Base-by-base conservation (phyloP, 2,797 vertebrate genomes). In the Pygocentrus nattereri region DNA sequence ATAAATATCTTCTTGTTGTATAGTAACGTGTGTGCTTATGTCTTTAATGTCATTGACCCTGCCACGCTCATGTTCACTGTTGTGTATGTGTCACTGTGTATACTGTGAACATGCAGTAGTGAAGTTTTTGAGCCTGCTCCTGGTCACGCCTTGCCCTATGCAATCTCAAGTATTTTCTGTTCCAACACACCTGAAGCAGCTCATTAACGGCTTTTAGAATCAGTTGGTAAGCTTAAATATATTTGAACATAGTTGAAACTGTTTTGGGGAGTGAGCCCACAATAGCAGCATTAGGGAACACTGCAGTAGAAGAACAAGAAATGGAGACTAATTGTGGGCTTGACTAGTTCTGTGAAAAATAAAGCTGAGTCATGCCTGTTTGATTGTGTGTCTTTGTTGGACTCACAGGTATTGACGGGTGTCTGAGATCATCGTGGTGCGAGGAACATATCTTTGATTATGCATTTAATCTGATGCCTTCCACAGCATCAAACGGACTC, bases 1-100 rank as follows among this genome's bases (percentile, higher is more conserved):
- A 87, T 87, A 81, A 89, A 89, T 86, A 78, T 71, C 71, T 69
- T 80, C 86, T 89, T 92, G 90, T 88, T 84, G 8, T 50, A 30
- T 58, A 25, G 56, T n/a, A 38, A 52, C 64, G 44, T 74, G 49
- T 71, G 59, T 65, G 68, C 49, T 15, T 59, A 59, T 83, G 65
- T 62, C 50, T 84, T 84, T 89, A 84, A 87, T 85, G 81, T 83
- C 47, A 27, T 19, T 67, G 10, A 82, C 86, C 80, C 86, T 78
- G 76, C 31, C 77, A 82, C 81, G 81, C 85, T 54, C 84, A 7
- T 18, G 41, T 47, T 65, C 10, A 31, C 30, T 18, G 58, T 62
- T 30, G 19, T 54, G 21, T 58, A 21, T 75, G 61, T 41, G 21
- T 56, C 41, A 65, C 4, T 65, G 4, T 76, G 74, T n/a, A 27